Percentiles rank a stretch among this genome's conserved stretches.
Conservation (phyloP, 2,888 invertebrate species). For the Drosophila quinaria region DNA sequence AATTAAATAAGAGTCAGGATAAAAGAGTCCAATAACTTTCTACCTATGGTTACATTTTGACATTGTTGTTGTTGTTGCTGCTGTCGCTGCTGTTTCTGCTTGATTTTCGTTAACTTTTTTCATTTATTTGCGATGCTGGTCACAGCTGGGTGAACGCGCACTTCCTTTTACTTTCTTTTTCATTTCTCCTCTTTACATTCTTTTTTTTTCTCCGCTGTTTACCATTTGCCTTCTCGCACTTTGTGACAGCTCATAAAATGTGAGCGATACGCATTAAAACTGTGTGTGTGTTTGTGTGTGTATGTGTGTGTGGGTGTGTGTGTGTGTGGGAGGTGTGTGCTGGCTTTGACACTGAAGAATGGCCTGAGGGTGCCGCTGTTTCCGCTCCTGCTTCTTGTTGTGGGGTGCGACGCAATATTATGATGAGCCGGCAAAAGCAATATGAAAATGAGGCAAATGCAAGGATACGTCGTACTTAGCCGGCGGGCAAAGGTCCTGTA, state of each 20-base stretch:
- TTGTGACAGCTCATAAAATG: constrained; percentile 82
- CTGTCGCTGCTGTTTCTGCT: constrained; percentile 25
- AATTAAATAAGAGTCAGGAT: constrained; percentile 68
- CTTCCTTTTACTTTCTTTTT: constrained; percentile 57
- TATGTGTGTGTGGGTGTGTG: constrained; percentile 21
- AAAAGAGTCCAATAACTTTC: constrained; percentile 56
- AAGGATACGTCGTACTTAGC: constrained; percentile 34
- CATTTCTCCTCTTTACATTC: constrained; percentile 3
- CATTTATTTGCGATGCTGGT: constrained; percentile 77
- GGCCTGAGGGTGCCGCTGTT: constrained; percentile 60
- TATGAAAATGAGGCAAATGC: constrained; percentile 71
- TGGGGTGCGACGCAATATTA: constrained; percentile 60
- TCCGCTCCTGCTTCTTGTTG: constrained; percentile 13
- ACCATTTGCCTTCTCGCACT: constrained; percentile 63
- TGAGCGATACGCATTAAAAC: constrained; percentile 80
- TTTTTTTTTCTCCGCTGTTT: constrained; percentile 41
- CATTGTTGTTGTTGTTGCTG: constrained; percentile 22
- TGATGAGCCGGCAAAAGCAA: constrained; percentile 74
- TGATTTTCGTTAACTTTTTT: constrained; percentile 71
- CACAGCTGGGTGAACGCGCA: constrained; percentile 77
- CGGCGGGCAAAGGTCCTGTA: constrained; percentile 37
- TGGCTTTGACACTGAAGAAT: constrained; percentile 78
- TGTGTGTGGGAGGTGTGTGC: constrained; percentile 25
- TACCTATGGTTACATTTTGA: constrained; percentile 43
- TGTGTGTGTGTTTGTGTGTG: constrained; percentile 20